Conservation (phyloP, 2,113 vertebrate genomes). For the Steatornis caripensis region DNA sequence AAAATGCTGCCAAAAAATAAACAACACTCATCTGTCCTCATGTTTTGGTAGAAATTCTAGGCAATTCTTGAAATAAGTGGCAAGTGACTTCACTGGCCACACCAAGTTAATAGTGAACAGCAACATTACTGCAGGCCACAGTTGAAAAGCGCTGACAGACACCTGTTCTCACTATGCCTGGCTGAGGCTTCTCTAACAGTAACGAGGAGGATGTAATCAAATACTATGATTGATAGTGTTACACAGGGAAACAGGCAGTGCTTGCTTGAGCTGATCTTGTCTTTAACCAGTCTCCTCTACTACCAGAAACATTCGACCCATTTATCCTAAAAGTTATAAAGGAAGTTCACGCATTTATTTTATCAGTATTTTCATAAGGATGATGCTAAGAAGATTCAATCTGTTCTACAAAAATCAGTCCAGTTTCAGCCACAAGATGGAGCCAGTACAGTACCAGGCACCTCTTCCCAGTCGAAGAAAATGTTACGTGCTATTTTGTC, state of each 20-base stretch:
- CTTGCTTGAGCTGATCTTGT: background rate
- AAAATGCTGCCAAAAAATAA: background rate
- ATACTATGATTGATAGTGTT: background rate
- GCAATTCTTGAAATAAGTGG: background rate
- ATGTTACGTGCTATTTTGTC: background rate
- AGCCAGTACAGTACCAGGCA: background rate
- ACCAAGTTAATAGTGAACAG: background rate
- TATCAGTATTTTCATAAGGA: background rate
- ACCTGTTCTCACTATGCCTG: background rate
- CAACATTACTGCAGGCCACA: background rate
- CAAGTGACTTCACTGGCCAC: background rate
- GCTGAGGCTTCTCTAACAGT: background rate
- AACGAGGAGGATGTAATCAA: background rate
- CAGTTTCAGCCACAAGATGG: slow-evolving; percentile 48
- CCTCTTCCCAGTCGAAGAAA: background rate
- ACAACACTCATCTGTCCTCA: background rate
- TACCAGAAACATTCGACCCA: background rate
- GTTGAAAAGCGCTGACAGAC: background rate
- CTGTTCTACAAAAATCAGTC: background rate
- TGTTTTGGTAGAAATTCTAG: background rate
- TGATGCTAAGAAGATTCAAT: background rate
- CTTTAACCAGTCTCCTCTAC: background rate
- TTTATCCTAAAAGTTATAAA: background rate
- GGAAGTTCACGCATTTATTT: background rate
- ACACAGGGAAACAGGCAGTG: background rate